Percentiles rank a stretch among this genome's conserved stretches.
Evolutionary conservation across 2,113 vertebrate species (phyloP).

Genomic region (Lycocorax pyrrhopterus): DNA sequence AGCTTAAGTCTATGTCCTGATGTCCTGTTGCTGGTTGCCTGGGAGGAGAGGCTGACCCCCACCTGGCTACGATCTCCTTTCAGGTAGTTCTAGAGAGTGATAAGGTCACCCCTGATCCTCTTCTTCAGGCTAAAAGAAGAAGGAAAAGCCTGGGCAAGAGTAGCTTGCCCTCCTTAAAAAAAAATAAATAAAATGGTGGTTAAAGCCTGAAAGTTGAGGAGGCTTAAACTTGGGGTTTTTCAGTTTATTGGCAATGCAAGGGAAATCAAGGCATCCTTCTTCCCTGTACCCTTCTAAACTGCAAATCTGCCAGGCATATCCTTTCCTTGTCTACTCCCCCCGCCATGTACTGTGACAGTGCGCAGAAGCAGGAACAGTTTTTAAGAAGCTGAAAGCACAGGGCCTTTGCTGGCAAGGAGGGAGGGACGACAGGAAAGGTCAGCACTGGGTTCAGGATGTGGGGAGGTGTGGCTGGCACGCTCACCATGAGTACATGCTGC

Average conservation of each 20-base stretch:
- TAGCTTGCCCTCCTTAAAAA: background rate
- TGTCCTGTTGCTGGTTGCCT: background rate
- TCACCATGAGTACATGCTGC: accelerated
- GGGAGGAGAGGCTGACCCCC: background rate
- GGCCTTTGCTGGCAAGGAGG: background rate
- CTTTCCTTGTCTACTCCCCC: background rate
- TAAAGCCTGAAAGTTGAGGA: background rate
- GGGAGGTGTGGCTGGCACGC: accelerated
- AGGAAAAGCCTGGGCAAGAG: background rate
- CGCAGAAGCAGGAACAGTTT: background rate
- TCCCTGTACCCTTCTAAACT: background rate
- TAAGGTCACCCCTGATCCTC: background rate
- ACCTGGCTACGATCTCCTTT: background rate
- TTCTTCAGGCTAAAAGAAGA: background rate
- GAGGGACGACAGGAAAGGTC: background rate
- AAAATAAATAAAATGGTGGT: background rate
- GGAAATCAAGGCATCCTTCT: background rate
- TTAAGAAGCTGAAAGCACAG: background rate
- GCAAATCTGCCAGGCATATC: too few relatives aligned
- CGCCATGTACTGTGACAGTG: background rate
- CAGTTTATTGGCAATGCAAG: too few relatives aligned
- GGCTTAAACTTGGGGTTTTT: accelerated
- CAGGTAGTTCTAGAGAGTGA: background rate
- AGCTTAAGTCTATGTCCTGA: background rate
- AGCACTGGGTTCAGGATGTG: background rate